These are phyloP conservation scores for Pteropus alecto DNA, from an alignment of 2,113 vertebrate genomes.

Conservation along the genomic window DNA sequence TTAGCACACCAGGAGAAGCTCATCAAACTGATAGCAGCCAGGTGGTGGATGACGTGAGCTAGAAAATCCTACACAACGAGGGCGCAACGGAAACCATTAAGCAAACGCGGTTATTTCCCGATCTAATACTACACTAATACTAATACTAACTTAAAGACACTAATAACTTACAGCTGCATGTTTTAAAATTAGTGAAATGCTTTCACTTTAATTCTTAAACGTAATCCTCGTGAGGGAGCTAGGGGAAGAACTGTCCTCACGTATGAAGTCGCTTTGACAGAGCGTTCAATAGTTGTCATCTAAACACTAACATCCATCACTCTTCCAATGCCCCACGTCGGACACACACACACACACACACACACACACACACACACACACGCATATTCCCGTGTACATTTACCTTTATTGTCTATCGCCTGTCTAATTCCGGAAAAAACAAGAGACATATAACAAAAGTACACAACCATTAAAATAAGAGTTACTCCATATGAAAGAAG, in stretches of 20 bases:
- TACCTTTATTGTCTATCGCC: not conserved
- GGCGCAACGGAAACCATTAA: conserved; percentile 12
- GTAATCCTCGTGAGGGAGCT: not conserved
- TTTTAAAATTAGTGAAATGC: not conserved
- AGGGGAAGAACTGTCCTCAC: not conserved
- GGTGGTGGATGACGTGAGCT: conserved; percentile 94
- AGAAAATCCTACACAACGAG: conserved; percentile 88
- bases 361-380: not conserved
- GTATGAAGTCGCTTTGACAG: not conserved
- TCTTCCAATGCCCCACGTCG: not conserved
- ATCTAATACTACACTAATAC: not conserved
- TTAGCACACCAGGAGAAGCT: conserved; percentile 94
- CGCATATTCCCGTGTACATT: not conserved
- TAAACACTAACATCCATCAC: not conserved
- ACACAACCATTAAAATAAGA: not conserved
- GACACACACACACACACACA: not conserved
- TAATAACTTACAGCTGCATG: not conserved
- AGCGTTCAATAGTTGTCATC: not conserved
- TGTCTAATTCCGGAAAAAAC: not conserved
- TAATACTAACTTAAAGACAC: not conserved
- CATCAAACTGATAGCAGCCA: conserved; percentile 91
- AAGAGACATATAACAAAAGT: not conserved
- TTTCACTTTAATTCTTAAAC: conserved; percentile 34
- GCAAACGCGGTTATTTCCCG: not conserved
- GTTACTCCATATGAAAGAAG: not conserved